Evolutionary conservation across 2,113 vertebrate species (phyloP).

Genomic region (Lophotis ruficrista): DNA sequence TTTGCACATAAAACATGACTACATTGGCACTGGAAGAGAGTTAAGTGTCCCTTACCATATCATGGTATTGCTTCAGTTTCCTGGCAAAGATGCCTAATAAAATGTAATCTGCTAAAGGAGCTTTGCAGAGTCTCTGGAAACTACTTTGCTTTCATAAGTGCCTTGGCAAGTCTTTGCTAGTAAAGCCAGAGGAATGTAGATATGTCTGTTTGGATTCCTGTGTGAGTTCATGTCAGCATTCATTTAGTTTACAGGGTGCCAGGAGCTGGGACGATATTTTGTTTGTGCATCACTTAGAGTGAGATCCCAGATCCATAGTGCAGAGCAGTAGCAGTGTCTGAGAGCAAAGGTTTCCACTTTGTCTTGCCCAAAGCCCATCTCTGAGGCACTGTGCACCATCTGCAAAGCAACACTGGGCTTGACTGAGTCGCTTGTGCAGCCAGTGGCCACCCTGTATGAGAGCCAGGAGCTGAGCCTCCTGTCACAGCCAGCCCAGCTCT

Average conservation of each 20-base stretch:
- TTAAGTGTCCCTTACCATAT: background rate
- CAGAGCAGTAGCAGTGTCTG: background rate
- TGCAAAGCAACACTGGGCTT: background rate
- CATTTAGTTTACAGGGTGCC: background rate
- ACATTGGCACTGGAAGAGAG: background rate
- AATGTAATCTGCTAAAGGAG: background rate
- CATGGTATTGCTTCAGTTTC: background rate
- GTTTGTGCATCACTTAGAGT: background rate
- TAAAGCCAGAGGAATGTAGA: background rate
- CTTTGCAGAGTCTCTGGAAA: background rate
- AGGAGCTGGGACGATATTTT: background rate
- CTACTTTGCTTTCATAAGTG: background rate
- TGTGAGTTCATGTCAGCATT: background rate
- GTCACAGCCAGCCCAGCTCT: background rate
- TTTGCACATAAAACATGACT: background rate
- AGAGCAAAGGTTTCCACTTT: background rate
- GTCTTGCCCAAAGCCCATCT: background rate
- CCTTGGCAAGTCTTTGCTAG: background rate
- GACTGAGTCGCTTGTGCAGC: background rate
- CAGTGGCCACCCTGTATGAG: background rate
- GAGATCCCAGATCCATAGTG: rapidly evolving
- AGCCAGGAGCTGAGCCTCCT: background rate
- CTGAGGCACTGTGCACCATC: background rate
- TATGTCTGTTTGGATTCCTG: background rate
- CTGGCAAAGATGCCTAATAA: background rate